A percentile compares a stretch with the other conserved stretches of the same genome.
These are phyloP conservation scores for Nesidiocoris tenuis DNA, from an alignment of 2,888 invertebrate species.

Conservation along the genomic window DNA sequence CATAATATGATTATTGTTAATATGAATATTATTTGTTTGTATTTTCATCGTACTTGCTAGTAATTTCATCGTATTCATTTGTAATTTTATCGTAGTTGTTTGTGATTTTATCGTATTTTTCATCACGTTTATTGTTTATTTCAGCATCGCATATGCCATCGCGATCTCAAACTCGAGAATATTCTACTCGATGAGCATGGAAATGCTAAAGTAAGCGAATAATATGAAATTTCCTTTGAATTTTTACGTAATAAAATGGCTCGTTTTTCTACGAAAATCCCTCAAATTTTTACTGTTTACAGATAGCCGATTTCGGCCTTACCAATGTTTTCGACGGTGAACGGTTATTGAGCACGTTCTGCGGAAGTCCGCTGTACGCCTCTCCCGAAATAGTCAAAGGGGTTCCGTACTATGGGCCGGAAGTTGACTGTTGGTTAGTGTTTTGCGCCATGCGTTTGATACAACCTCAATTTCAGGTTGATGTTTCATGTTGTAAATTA, in stretches of 20 bases:
- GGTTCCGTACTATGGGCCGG: constrained; percentile 94
- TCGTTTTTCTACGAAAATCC: background rate
- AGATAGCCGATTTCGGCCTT: constrained; percentile 98
- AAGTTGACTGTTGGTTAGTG: constrained; percentile 63
- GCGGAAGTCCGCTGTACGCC: constrained; percentile 94
- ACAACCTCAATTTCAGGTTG: too few species aligned
- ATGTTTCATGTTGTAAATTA: too few species aligned
- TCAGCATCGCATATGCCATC: constrained; percentile 90
- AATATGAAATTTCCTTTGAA: too few species aligned
- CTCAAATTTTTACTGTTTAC: constrained; percentile 51
- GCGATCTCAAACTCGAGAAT: constrained; percentile 94
- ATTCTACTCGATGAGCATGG: constrained; percentile 89
- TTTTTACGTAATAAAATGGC: constrained; percentile 1
- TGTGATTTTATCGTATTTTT: too few species aligned
- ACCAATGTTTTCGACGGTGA: constrained; percentile 94
- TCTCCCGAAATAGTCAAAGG: constrained; percentile 98
- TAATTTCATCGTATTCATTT: too few species aligned
- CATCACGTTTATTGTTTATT: constrained; percentile 47
- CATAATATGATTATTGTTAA: too few species aligned
- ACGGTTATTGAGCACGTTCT: constrained; percentile 84
- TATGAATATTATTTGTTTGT: too few species aligned
- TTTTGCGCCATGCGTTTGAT: too few species aligned
- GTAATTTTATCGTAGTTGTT: too few species aligned
- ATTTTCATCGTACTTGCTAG: too few species aligned
- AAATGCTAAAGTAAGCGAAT: constrained; percentile 87